Base-by-base conservation (phyloP, 2,888 invertebrate species). In the Drosophila acutilabella region DNA sequence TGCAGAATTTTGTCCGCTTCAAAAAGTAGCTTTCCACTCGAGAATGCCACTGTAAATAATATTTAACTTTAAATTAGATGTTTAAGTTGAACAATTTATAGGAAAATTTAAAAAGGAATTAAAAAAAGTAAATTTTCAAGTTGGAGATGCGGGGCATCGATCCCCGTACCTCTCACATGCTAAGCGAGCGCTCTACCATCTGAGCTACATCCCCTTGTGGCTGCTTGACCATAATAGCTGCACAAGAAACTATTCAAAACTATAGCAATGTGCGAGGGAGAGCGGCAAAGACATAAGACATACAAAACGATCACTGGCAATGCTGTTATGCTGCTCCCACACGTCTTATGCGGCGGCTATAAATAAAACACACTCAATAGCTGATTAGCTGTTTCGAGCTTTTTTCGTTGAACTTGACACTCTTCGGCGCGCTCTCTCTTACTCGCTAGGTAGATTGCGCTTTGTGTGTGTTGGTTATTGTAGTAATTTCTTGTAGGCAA, bases 131-230 rank as follows among this genome's bases (percentile, higher is more conserved):
- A 40, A 30, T 8, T 41, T 20, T 5, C 45, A 18, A 10, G 13
- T 53, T 90, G 90, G 90, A 90, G 91, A 90, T 90, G 91, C 90
- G 90, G 90, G 90, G 90, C 80, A 90, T 90, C 89, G 91, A 90
- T 90, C 91, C 90, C 91, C 90, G 91, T 90, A 91, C 91, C 90
- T 91, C 90, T 91, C 91, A 91, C 91, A 90, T 91, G 91, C 91
- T 91, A 90, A 90, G 90, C 91, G 90, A 90, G 90, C 91, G 90
- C 91, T 90, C 90, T 90, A 91, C 91, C 90, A 90, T 90, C 91
- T 91, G 90, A 90, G 90, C 90, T 91, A 91, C 90, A 91, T 91
- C 91, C 91, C 91, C 91, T 36, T 69, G 52, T 78, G 36, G 4
- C 0, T 4, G n/a, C 2, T 0, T n/a, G 20, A 14, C 16, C 33